phyloP scores from a whole-genome alignment of 1,140 invertebrate species.

The Andrena cerasifolii region DNA sequence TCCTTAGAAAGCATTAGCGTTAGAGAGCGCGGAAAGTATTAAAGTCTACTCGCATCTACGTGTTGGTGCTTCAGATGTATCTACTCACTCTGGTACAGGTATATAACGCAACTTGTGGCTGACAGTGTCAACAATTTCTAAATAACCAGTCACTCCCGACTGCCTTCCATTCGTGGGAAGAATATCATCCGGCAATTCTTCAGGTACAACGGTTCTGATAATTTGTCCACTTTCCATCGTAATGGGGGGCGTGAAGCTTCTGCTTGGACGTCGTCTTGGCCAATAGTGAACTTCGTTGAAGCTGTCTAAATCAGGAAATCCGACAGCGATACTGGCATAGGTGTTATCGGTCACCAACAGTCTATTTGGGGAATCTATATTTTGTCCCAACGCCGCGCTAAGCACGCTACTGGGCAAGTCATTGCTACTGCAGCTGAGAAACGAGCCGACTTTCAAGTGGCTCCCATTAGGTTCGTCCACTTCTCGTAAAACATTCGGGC shows the following conservation, averaged over 20 bases:
- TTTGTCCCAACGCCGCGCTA: constrained; percentile 72
- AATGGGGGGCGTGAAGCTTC: constrained; percentile 63
- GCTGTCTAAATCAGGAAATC: constrained; percentile 83
- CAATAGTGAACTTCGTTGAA: constrained; percentile 72
- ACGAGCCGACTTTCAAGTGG: constrained; percentile 54
- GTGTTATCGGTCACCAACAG: constrained; percentile 77
- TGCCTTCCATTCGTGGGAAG: constrained; percentile 60
- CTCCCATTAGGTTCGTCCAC: constrained; percentile 67
- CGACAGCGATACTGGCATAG: constrained; percentile 82
- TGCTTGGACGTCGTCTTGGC: constrained; percentile 65
- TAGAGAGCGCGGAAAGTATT: constrained; percentile 6
- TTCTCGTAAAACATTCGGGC: constrained; percentile 76
- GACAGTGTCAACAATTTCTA: constrained; percentile 84
- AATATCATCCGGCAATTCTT: constrained; percentile 67
- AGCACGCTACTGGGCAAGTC: constrained; percentile 60
- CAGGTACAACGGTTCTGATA: constrained; percentile 75
- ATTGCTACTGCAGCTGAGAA: constrained; percentile 56
- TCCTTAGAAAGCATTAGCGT: background rate
- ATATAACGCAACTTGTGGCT: constrained; percentile 84
- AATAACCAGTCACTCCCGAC: constrained; percentile 75
- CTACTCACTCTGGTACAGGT: constrained; percentile 83
- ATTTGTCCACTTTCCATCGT: constrained; percentile 78
- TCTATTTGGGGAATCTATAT: constrained; percentile 82
- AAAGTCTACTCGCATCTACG: no score
- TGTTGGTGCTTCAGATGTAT: background rate